These are phyloP conservation scores for Sesia apiformis DNA, from an alignment of 2,888 invertebrate genomes.

Conservation along the genomic window DNA sequence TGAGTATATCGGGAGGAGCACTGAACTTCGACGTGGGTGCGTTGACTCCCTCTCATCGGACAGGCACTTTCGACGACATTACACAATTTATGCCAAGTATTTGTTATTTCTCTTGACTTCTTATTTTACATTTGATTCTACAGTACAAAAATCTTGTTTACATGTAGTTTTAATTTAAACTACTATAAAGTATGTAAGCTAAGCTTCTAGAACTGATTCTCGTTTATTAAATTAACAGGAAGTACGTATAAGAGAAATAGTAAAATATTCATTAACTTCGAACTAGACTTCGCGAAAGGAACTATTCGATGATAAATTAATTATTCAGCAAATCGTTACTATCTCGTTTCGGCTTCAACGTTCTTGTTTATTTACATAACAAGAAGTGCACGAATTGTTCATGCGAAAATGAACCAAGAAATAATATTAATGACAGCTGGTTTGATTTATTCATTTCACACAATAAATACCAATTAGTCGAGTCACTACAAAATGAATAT, in stretches of 20 bases:
- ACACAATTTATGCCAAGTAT: constrained; percentile 31
- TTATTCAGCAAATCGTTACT: background rate
- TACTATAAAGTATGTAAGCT: too few species aligned
- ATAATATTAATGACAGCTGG: background rate
- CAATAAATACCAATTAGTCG: background rate
- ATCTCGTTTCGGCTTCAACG: constrained; percentile 2
- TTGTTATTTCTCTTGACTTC: background rate
- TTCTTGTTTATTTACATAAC: constrained; percentile 31
- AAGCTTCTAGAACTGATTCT: too few species aligned
- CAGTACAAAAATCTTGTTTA: too few species aligned
- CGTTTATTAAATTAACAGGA: too few species aligned
- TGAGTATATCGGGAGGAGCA: constrained; percentile 40
- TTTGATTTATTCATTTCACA: background rate
- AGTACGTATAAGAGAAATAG: too few species aligned
- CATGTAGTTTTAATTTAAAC: too few species aligned
- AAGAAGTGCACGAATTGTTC: constrained; percentile 20
- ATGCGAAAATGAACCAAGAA: constrained; percentile 26
- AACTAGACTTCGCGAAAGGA: background rate
- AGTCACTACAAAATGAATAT: background rate
- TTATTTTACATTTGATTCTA: too few species aligned
- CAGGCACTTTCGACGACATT: constrained; percentile 22
- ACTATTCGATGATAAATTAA: background rate
- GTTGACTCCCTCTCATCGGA: constrained; percentile 36
- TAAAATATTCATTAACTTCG: too few species aligned
- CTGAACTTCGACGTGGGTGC: constrained; percentile 51